Base-by-base conservation (phyloP, 2,797 vertebrate species). In the Dromococcyx pavoninus region DNA sequence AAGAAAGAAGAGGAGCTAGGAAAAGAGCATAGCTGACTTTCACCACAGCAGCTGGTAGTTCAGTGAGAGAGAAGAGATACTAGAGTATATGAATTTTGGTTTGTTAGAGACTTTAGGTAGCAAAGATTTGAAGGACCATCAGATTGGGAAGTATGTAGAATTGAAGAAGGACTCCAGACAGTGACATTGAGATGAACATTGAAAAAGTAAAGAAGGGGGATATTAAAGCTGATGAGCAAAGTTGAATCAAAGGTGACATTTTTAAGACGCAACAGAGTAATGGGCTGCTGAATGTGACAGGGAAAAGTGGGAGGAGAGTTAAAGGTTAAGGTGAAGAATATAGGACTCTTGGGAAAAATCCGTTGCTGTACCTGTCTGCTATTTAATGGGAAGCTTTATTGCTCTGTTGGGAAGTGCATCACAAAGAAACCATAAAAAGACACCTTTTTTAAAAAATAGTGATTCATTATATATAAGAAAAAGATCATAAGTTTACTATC, bases 331-430 rank as follows among this genome's bases (percentile, higher is more conserved):
- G 27, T 13, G 22, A 69, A 81, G 7, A 66, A 35, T 48, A 85
- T 3, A 33, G 16, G 43, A 56, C 44, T 39, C 4, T 28, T 81
- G n/a, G 35, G 33, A 86, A 86, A 43, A 84, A 75, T 43, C 16
- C 86, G 16, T n/a, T 84, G 28, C 14, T 85, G 16, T 60, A 86
- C 9, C 10, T 58, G 7, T 64, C 71, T 92, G 27, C 24, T 23
- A 1, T 65, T 97, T 96, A 95, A 95, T 56, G 74, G 53, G 30
- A 87, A 86, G 32, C 75, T 86, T 58, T 92, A 71, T 25, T 60
- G 33, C 61, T 91, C 54, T 78, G 15, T 82, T 93, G 86, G 65
- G 72, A 96, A 95, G 86, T 90, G 75, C 62, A 74, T 25, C 30
- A 86, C 1, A 17, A 95, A 82, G 53, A 93, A 93, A 78, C n/a